These are phyloP conservation scores for Meteorus cinctellus DNA, from an alignment of 2,888 invertebrate genomes.

Conservation along the genomic window DNA sequence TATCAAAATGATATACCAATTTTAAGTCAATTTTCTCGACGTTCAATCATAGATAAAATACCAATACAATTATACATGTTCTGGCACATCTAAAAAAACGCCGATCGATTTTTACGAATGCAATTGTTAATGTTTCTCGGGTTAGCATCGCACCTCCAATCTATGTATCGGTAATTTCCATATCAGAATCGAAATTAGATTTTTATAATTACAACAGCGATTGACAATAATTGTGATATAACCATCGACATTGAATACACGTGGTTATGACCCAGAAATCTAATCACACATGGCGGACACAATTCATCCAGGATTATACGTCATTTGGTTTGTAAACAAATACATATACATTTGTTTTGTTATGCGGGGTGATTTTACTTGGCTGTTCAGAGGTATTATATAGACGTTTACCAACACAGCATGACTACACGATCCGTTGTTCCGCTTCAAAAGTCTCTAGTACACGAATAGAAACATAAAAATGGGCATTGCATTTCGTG, in stretches of 20 bases:
- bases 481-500: conserved; percentile 49
- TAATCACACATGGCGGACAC: neutral
- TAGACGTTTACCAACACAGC: conserved; percentile 4
- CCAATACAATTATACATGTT: neutral
- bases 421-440: neutral
- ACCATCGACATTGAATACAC: neutral
- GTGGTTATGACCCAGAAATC: neutral
- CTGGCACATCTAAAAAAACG: neutral
- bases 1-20: neutral
- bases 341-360: neutral
- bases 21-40: neutral
- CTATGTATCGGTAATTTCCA: no score
- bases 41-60: neutral
- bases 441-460: conserved; percentile 5
- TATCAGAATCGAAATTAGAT: neutral
- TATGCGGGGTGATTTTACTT: neutral
- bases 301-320: neutral
- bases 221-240: neutral
- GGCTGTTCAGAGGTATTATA: neutral
- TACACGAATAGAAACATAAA: conserved; percentile 61
- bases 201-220: neutral
- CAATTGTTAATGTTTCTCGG: neutral
- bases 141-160: neutral
- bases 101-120: conserved; percentile 5
- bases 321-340: neutral